Evolutionary conservation across 2,113 vertebrate genomes (phyloP).

Genomic region (Dolichallabes microphthalmus): DNA sequence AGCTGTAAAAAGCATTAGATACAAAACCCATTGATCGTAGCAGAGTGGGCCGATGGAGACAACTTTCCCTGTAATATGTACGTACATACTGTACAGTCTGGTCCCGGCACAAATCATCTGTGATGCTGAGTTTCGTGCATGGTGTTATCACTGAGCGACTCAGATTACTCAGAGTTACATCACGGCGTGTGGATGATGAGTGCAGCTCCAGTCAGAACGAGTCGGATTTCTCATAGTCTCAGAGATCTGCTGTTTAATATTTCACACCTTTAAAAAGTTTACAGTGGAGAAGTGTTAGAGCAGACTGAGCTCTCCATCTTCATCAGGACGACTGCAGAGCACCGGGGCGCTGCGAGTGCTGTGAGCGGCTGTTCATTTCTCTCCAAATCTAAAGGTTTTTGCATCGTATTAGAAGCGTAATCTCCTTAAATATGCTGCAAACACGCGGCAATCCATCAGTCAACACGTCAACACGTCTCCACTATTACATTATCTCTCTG

Average conservation of each 20-base stretch:
- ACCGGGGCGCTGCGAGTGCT: background rate
- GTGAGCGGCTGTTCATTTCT: background rate
- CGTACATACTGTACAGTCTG: background rate
- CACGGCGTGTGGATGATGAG: background rate
- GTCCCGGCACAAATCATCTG: background rate
- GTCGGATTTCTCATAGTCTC: background rate
- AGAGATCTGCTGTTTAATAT: background rate
- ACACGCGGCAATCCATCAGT: background rate
- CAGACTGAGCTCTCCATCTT: background rate
- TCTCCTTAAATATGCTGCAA: background rate
- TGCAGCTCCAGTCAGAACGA: background rate
- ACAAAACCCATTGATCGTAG: background rate
- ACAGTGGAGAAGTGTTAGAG: background rate
- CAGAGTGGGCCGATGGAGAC: conserved; percentile 1
- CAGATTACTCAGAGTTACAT: conserved; percentile 14
- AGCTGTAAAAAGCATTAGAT: background rate
- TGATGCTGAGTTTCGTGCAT: background rate
- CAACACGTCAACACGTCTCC: background rate
- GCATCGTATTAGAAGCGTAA: background rate
- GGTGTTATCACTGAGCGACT: conserved; percentile 14
- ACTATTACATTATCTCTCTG: background rate
- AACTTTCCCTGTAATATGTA: background rate
- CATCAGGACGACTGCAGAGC: background rate
- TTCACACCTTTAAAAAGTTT: background rate
- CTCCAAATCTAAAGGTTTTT: background rate